phyloP scores from a whole-genome alignment of 1,140 invertebrate genomes.

The Amyelois transitella region DNA sequence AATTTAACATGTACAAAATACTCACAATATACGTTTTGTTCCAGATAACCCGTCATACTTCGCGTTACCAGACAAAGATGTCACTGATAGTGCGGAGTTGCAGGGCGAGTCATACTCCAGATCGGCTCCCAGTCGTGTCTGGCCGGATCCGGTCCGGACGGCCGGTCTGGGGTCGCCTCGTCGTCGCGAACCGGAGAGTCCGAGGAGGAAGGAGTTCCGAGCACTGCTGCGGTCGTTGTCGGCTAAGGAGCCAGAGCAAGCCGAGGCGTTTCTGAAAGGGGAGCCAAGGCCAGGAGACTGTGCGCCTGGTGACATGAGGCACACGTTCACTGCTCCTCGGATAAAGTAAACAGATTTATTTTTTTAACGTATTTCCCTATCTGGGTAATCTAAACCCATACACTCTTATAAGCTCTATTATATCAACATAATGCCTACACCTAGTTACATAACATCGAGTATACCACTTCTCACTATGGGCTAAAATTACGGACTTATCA shows the following conservation, averaged over 20 bases:
- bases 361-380: too few species aligned
- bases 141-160: constrained; percentile 41
- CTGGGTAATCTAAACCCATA: too few species aligned
- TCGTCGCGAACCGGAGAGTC: constrained; percentile 53
- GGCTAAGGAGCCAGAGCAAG: constrained; percentile 65
- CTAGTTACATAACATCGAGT: too few species aligned
- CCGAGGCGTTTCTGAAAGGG: constrained; percentile 68
- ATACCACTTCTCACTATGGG: too few species aligned
- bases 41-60: constrained; percentile 77
- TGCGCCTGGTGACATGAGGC: constrained; percentile 62
- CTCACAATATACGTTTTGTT: constrained; percentile 34
- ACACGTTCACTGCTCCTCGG: constrained; percentile 59
- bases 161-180: constrained; percentile 48
- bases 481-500: too few species aligned
- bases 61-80: constrained; percentile 67
- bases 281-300: constrained; percentile 68
- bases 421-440: too few species aligned
- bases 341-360: constrained; percentile 44
- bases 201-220: constrained; percentile 67
- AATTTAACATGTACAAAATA: neutral
- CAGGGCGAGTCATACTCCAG: constrained; percentile 45
- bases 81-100: constrained; percentile 38
- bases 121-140: constrained; percentile 54
- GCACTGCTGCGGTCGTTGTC: constrained; percentile 70
- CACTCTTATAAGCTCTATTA: too few species aligned